Conservation (phyloP, 2,797 vertebrate genomes). For the Falco cherrug region DNA sequence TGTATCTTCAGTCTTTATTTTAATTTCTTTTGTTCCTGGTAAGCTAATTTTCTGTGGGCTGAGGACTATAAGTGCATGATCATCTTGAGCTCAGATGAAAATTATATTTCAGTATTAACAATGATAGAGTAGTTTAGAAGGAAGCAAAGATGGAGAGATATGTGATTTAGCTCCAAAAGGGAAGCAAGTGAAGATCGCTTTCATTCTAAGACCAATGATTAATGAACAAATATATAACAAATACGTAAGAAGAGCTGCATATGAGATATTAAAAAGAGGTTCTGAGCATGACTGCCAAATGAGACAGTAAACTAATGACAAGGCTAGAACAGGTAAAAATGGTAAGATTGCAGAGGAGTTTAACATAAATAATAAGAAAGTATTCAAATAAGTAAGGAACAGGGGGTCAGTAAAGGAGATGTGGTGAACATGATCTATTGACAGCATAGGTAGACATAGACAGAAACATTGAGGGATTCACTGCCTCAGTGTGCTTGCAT, state of each 20-base stretch:
- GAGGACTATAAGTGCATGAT: background rate
- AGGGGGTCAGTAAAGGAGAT: background rate
- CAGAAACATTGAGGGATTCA: background rate
- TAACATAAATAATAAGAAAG: slow-evolving; percentile 6
- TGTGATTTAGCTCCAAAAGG: background rate
- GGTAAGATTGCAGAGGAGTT: background rate
- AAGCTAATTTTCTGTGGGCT: background rate
- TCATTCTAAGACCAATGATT: background rate
- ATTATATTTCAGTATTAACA: background rate
- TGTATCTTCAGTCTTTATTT: background rate
- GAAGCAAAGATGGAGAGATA: background rate
- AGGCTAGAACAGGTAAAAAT: background rate
- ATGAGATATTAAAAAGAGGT: background rate
- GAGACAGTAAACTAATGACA: background rate
- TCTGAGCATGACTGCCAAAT: background rate
- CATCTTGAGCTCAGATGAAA: background rate
- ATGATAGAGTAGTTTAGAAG: background rate
- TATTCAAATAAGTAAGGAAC: background rate
- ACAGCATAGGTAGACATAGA: background rate
- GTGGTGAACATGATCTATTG: background rate
- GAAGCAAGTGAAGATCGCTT: background rate
- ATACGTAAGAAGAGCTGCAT: background rate
- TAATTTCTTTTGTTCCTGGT: background rate
- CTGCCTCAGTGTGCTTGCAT: background rate
- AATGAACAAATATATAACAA: slow-evolving; percentile 1